Evolutionary conservation across 2,113 vertebrate genomes (phyloP), one percentile per base, ranked within the genome.

Genomic region (Stegastes partitus): DNA sequence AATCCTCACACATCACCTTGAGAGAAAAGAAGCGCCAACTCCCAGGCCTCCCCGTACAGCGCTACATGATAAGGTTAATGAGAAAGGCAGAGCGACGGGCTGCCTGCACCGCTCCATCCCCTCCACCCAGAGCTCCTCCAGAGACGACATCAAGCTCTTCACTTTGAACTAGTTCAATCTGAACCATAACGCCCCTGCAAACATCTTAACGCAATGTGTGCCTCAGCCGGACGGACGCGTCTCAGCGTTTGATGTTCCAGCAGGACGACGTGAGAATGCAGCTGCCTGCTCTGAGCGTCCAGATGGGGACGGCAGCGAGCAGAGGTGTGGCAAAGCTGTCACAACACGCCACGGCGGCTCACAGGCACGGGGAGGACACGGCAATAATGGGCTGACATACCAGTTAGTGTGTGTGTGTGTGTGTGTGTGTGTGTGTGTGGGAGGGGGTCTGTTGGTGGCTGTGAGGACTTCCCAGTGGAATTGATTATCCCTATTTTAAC

Each of bases 401-500:
- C 4, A 14, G 39, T 42, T 11, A 12, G 39, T 42, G 39, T 42
- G 39, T 42, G 39, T 42, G 39, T 42, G 39, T 42, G 39, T 42
- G 39, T 42, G 39, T 42, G 39, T 42, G 39, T 54, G 47, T 70
- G 66, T 50, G 31, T 26, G 44, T 56, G 64, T 15, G 50, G 5
- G 23, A 14, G 53, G 1, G 31, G 57, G 31, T 23, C 47, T 74
- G 79, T 55, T 44, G 75, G 77, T 70, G 69, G 55, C 68, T 71
- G 81, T 62, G 79, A 88, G 76, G 85, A 75, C 83, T 64, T 95
- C 93, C 93, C 94, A 68, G 39, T 67, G 93, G 94, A 93, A 80
- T 85, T 93, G 92, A 93, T 93, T 91, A 94, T 94, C 84, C 86
- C 90, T 82, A 82, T 86, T 87, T 85, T 74, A 81, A 82, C 79